A percentile compares a stretch with the other conserved stretches of the same genome.
phyloP scores from a whole-genome alignment of 30 jellyfish, hydroid and myxozoan species.

The Hydractinia echinata region DNA sequence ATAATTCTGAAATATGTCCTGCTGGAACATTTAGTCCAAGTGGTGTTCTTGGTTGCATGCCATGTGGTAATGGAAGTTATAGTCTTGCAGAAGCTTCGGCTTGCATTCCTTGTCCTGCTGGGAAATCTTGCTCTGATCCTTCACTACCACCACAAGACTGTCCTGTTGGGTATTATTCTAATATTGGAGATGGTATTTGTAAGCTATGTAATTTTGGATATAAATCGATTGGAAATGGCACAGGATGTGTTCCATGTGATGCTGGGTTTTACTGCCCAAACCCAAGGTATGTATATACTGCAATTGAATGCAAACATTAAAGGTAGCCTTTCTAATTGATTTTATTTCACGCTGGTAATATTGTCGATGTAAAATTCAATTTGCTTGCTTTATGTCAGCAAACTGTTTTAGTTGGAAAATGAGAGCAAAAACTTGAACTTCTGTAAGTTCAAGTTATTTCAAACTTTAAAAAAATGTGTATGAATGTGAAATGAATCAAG shows the following conservation, averaged over 20 bases:
- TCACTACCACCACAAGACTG: slow-evolving; percentile 64
- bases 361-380: neutral
- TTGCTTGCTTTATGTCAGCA: neutral
- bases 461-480: too few relatives aligned
- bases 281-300: slow-evolving; percentile 58
- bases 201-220: slow-evolving; percentile 53
- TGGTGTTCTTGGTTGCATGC: slow-evolving; percentile 58
- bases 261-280: slow-evolving; percentile 88
- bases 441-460: too few relatives aligned
- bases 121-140: slow-evolving; percentile 77
- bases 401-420: too few relatives aligned
- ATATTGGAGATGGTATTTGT: slow-evolving; percentile 60
- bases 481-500: too few relatives aligned
- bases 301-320: too few relatives aligned
- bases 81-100: slow-evolving; percentile 73
- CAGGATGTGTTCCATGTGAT: slow-evolving; percentile 95
- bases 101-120: slow-evolving; percentile 85
- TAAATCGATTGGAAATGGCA: slow-evolving; percentile 57
- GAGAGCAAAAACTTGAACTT: too few relatives aligned
- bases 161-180: slow-evolving; percentile 77
- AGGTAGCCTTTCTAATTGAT: neutral
- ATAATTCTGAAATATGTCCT: slow-evolving; percentile 56
- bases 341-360: neutral
- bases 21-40: slow-evolving; percentile 75
- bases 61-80: slow-evolving; percentile 73